Conservation (phyloP, 2,797 vertebrate genomes). For the Valencia hispanica region DNA sequence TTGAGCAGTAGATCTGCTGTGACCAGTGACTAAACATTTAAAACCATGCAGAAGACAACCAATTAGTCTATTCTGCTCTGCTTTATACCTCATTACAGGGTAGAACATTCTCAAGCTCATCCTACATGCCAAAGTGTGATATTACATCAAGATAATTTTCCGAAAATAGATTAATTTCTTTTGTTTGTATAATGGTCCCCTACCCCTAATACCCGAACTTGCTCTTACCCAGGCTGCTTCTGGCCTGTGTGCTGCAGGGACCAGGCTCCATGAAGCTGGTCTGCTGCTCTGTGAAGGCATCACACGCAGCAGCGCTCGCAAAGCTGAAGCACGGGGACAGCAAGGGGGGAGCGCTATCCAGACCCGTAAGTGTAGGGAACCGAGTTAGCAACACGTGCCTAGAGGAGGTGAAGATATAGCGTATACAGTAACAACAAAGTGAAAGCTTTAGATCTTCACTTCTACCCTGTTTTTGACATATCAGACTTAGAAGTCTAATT, state of each 20-base stretch:
- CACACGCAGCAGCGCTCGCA: conserved; percentile 83
- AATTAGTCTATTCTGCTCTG: conserved; percentile 6
- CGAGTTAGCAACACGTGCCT: conserved; percentile 87
- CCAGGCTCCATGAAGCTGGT: conserved; percentile 85
- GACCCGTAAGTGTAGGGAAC: conserved; percentile 84
- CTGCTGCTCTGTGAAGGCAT: conserved; percentile 86
- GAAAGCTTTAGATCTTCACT: conserved; percentile 19
- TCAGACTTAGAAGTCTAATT: conserved; percentile 8
- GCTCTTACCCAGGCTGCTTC: conserved; percentile 83
- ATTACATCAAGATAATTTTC: conserved; percentile 8
- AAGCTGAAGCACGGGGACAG: conserved; percentile 84
- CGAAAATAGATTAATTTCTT: not conserved
- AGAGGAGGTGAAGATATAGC: conserved; percentile 70
- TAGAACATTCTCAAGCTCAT: not conserved
- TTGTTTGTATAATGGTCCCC: not conserved
- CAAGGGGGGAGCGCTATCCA: conserved; percentile 81
- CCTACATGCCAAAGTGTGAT: conserved; percentile 2
- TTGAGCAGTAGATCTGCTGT: conserved; percentile 37
- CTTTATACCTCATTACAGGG: not conserved
- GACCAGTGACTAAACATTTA: conserved; percentile 44
- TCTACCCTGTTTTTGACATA: conserved; percentile 2
- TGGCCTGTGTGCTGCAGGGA: conserved; percentile 80
- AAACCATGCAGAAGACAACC: conserved; percentile 55
- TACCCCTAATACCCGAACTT: conserved; percentile 17
- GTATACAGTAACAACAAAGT: conserved; percentile 59